Conservation (phyloP, 2,113 vertebrate genomes). For the Serinus canaria region DNA sequence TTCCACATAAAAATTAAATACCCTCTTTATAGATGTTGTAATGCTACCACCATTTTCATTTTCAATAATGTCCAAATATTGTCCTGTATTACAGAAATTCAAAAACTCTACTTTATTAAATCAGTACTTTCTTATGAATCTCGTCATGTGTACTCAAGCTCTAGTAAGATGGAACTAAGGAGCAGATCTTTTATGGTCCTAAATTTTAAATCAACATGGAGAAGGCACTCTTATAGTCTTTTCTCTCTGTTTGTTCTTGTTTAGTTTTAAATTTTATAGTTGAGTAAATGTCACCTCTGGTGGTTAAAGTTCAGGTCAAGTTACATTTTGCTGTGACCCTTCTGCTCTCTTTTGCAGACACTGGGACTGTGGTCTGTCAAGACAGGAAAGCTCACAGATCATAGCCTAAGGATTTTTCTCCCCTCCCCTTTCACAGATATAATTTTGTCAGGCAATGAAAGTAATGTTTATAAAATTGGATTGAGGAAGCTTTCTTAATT, state of each 20-base stretch:
- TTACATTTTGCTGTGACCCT: constrained; percentile 25
- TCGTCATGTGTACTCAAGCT: neutral
- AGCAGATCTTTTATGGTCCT: neutral
- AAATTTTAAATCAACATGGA: neutral
- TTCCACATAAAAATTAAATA: neutral
- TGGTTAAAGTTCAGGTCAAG: constrained; percentile 51
- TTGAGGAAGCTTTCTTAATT: neutral
- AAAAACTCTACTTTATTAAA: neutral
- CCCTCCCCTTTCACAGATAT: neutral
- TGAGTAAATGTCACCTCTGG: constrained; percentile 38
- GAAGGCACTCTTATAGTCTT: neutral
- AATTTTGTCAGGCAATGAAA: neutral
- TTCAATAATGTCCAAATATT: neutral
- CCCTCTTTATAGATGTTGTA: neutral
- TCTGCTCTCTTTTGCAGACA: constrained; percentile 1
- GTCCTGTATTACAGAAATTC: neutral
- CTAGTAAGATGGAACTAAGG: neutral
- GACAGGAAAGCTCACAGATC: constrained; percentile 17
- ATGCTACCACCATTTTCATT: neutral
- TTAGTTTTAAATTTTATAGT: constrained; percentile 46
- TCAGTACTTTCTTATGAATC: neutral
- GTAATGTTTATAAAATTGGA: neutral
- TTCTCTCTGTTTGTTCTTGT: constrained; percentile 15
- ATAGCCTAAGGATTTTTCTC: neutral
- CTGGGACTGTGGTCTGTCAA: constrained; percentile 22